These are phyloP conservation scores for Leptocoma aspasia DNA, from an alignment of 2,113 vertebrate genomes.

Conservation along the genomic window DNA sequence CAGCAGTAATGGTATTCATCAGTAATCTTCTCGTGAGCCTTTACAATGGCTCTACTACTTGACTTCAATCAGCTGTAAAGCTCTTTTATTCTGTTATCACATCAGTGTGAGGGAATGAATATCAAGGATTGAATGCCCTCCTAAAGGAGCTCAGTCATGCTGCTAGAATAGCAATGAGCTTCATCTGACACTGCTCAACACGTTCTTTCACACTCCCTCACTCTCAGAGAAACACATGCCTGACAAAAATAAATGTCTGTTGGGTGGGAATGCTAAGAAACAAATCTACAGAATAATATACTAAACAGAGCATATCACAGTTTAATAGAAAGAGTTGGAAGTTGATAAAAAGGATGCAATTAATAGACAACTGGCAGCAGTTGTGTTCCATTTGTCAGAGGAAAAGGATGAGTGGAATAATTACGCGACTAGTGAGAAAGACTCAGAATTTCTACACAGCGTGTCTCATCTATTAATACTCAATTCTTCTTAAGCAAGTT, in stretches of 20 bases:
- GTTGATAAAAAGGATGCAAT: conserved; percentile 25
- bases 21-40: conserved; percentile 47
- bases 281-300: conserved; percentile 11
- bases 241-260: conserved; percentile 41
- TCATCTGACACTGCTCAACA: not conserved
- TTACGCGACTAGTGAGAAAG: not conserved
- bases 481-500: not conserved
- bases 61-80: conserved; percentile 72
- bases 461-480: not conserved
- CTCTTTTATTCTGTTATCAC: conserved; percentile 69
- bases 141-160: conserved; percentile 23
- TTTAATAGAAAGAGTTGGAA: not conserved
- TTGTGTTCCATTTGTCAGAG: not conserved
- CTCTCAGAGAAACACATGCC: conserved; percentile 31
- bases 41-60: conserved; percentile 61
- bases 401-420: not conserved
- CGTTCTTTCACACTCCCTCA: not conserved
- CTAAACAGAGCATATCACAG: conserved; percentile 7
- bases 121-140: conserved; percentile 62
- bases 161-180: conserved; percentile 60
- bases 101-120: conserved; percentile 56
- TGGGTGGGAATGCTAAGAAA: not conserved
- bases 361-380: conserved; percentile 15
- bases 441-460: not conserved
- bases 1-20: conserved; percentile 48